Percentiles rank a stretch among this genome's conserved stretches.
Conservation (phyloP, 2,797 vertebrate species). For the Sebastes hubbsi region DNA sequence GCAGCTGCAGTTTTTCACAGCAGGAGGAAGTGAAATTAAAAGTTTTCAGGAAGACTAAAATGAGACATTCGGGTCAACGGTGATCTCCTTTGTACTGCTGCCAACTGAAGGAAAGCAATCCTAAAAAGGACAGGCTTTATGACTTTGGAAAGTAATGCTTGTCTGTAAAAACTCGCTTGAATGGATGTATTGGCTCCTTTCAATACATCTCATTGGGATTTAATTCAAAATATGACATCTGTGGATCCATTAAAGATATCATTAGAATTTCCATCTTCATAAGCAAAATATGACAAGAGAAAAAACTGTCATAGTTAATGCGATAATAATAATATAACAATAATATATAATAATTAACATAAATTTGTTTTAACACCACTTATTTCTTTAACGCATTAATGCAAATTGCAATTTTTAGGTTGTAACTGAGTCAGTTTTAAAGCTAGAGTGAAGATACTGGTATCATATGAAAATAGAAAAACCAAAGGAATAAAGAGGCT, state of each 20-base stretch:
- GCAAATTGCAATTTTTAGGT: too few relatives aligned
- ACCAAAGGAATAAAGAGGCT: too few relatives aligned
- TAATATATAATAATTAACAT: too few relatives aligned
- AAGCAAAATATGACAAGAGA: neutral
- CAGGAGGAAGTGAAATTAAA: constrained; percentile 57
- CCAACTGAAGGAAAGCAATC: neutral
- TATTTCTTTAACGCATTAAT: too few relatives aligned
- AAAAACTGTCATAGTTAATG: too few relatives aligned
- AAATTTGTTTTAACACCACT: too few relatives aligned
- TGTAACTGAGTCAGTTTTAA: too few relatives aligned
- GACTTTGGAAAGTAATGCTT: neutral
- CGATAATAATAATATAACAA: too few relatives aligned
- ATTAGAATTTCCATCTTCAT: neutral
- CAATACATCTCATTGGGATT: too few relatives aligned
- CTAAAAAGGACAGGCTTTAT: neutral
- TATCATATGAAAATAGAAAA: too few relatives aligned
- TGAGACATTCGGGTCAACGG: neutral
- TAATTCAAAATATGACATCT: neutral
- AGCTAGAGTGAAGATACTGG: too few relatives aligned
- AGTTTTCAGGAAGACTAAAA: neutral
- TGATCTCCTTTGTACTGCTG: neutral
- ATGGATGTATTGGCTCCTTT: neutral
- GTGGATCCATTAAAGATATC: neutral
- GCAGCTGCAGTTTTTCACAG: neutral
- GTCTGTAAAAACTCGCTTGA: neutral